These are phyloP conservation scores for Spodoptera picta DNA, from an alignment of 2,888 invertebrate species.

Conservation along the genomic window DNA sequence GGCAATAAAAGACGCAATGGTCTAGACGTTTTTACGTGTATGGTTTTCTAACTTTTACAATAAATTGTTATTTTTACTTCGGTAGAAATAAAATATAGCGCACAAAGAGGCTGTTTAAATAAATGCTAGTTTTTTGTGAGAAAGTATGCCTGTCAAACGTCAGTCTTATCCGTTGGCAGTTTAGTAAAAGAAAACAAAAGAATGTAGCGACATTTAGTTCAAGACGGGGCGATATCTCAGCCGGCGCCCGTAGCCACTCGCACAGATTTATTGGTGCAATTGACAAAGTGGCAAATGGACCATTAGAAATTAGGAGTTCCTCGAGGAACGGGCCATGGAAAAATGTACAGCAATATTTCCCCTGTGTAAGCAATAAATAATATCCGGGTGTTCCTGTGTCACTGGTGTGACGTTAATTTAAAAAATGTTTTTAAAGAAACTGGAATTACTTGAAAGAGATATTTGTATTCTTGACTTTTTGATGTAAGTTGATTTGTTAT, in stretches of 20 bases:
- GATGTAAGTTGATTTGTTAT: constrained; percentile 25
- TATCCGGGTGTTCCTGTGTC: constrained; percentile 61
- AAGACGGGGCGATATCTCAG: constrained; percentile 83
- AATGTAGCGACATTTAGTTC: constrained; percentile 80
- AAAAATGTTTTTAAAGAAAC: constrained; percentile 51
- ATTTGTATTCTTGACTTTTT: constrained; percentile 33
- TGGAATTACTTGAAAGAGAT: constrained; percentile 22
- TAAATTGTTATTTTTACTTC: constrained; percentile 43
- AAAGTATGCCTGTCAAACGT: constrained; percentile 40
- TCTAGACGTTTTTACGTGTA: constrained; percentile 54
- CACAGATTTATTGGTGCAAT: constrained; percentile 88
- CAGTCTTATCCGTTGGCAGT: constrained; percentile 40
- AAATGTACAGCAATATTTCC: constrained; percentile 85
- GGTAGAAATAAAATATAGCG: constrained; percentile 14
- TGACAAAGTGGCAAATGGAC: constrained; percentile 89
- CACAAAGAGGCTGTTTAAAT: constrained; percentile 23
- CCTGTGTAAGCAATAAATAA: constrained; percentile 84
- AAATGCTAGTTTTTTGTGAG: constrained; percentile 18
- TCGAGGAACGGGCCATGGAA: constrained; percentile 74
- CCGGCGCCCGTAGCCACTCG: constrained; percentile 69
- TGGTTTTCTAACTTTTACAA: constrained; percentile 46
- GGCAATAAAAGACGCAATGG: constrained; percentile 48
- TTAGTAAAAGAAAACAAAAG: constrained; percentile 77
- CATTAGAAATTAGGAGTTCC: constrained; percentile 88
- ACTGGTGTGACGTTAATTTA: constrained; percentile 60